phyloP scores from a whole-genome alignment of 2,797 vertebrate species.

The Acipenser transmontanus region DNA sequence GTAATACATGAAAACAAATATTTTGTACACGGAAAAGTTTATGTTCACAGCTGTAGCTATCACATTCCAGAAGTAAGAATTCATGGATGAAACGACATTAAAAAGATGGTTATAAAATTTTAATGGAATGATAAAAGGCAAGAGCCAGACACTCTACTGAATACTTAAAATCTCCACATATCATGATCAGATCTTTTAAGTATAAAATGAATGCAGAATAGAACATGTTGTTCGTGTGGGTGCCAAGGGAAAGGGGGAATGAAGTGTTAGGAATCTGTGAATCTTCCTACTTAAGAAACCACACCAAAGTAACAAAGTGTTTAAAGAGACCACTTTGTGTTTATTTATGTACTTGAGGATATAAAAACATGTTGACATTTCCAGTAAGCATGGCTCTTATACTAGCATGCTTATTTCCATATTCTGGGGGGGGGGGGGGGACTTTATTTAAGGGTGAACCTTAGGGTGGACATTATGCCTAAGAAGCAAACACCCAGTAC shows the following conservation, averaged over 20 bases:
- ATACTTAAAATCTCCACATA: constrained; percentile 83
- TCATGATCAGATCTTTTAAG: constrained; percentile 72
- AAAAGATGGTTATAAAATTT: constrained; percentile 99
- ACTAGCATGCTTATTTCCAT: too few relatives aligned
- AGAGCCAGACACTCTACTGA: constrained; percentile 81
- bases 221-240: constrained; percentile 68
- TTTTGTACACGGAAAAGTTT: constrained; percentile 85
- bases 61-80: constrained; percentile 90
- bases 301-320: too few relatives aligned
- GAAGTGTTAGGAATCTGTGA: background rate
- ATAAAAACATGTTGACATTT: too few relatives aligned
- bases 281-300: background rate
- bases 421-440: too few relatives aligned
- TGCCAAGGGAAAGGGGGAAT: constrained; percentile 57
- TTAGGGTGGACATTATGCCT: too few relatives aligned
- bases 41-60: constrained; percentile 87
- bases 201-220: constrained; percentile 77
- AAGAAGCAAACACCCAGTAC: too few relatives aligned
- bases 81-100: constrained; percentile 97
- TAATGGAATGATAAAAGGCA: constrained; percentile 99
- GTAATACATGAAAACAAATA: constrained; percentile 83
- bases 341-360: too few relatives aligned
- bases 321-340: too few relatives aligned
- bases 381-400: too few relatives aligned
- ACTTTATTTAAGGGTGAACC: too few relatives aligned